phyloP scores from a whole-genome alignment of 2,888 invertebrate genomes.

The Zeuzera pyrina region DNA sequence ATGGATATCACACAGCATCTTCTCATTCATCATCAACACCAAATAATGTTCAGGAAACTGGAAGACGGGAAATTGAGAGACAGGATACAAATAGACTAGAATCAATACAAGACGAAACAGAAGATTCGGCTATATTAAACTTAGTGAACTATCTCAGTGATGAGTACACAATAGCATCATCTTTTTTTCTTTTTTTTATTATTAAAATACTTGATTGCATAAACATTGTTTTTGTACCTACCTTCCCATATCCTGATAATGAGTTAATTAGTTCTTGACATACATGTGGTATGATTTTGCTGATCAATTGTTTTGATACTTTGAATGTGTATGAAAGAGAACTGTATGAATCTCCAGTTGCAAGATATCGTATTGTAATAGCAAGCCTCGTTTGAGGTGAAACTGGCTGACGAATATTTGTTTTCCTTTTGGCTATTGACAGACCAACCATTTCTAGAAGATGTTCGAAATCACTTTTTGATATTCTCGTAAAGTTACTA shows the following conservation, averaged over 20 bases:
- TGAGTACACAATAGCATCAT: conserved; percentile 8
- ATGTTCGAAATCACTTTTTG: conserved; percentile 21
- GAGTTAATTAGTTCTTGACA: conserved; percentile 12
- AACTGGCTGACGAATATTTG: conserved; percentile 19
- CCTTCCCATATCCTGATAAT: conserved; percentile 12
- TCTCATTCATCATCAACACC: conserved; percentile 19
- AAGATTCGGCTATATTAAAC: conserved; percentile 13
- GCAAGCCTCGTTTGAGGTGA: conserved; percentile 17
- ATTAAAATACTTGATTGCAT: conserved; percentile 11
- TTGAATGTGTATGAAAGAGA: conserved; percentile 10
- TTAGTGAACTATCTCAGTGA: conserved; percentile 11
- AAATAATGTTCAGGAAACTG: conserved; percentile 19
- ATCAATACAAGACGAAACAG: conserved; percentile 13
- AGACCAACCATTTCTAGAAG: conserved; percentile 18
- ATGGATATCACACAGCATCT: conserved; percentile 15
- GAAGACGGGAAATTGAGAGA: conserved; percentile 17
- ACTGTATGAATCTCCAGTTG: conserved; percentile 17
- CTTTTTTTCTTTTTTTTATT: conserved; percentile 3
- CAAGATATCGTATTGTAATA: conserved; percentile 16
- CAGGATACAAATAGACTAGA: conserved; percentile 17
- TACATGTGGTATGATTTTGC: too few relatives aligned
- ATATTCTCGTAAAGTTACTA: conserved; percentile 20
- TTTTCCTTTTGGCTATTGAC: conserved; percentile 18
- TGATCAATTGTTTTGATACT: conserved; percentile 4
- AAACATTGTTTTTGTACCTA: conserved; percentile 11